phyloP scores from a whole-genome alignment of 1,140 invertebrate species.

The Antheraea pernyi region DNA sequence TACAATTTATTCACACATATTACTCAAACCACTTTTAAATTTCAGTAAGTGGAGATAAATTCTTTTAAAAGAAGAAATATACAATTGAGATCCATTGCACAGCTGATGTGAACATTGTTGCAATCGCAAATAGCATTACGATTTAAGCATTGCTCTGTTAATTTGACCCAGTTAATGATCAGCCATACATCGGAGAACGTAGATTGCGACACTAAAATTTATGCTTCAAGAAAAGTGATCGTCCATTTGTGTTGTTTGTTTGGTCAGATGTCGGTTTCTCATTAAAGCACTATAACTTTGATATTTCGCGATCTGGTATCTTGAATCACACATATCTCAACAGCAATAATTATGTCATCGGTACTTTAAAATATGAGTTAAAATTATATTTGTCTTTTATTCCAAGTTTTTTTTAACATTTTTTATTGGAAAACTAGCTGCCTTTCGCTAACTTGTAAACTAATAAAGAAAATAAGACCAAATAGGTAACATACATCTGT shows the following conservation, averaged over 20 bases:
- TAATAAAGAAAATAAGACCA: too few relatives aligned
- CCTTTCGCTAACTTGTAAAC: too few relatives aligned
- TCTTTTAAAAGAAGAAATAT: not conserved
- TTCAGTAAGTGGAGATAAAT: too few relatives aligned
- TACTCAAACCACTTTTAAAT: too few relatives aligned
- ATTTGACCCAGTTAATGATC: conserved; percentile 23
- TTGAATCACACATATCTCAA: not conserved
- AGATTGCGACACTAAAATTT: conserved; percentile 32
- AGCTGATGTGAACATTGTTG: conserved; percentile 13
- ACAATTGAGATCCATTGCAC: conserved; percentile 6
- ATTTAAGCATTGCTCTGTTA: conserved; percentile 21
- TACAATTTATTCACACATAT: too few relatives aligned
- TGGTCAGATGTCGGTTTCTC: not conserved
- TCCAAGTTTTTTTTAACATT: too few relatives aligned
- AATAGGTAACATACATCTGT: too few relatives aligned
- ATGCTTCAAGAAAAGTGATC: conserved; percentile 32
- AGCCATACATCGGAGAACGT: conserved; percentile 10
- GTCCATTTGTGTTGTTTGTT: not conserved
- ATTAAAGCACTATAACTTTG: not conserved
- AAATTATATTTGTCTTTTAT: too few relatives aligned
- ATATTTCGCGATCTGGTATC: not conserved
- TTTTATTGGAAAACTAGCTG: too few relatives aligned
- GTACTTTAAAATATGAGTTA: not conserved
- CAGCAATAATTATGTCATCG: not conserved
- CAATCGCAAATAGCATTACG: conserved; percentile 19